Evolutionary conservation across 2,797 vertebrate genomes (phyloP).

Genomic region (Molossus molossus): DNA sequence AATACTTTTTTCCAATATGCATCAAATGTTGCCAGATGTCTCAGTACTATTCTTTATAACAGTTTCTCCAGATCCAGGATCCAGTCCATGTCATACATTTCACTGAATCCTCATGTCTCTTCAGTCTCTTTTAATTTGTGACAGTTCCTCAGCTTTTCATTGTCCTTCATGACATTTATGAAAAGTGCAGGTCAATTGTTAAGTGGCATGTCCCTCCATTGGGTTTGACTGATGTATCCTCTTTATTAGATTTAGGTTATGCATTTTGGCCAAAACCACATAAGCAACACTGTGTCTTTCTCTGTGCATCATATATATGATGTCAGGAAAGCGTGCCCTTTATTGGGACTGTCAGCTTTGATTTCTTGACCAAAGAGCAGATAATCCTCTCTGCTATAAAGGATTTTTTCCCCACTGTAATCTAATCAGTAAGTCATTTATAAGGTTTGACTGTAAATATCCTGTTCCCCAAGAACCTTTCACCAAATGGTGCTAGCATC

Average conservation of each 20-base stretch:
- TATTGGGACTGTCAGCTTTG: background rate
- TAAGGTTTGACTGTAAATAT: background rate
- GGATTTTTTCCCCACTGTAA: background rate
- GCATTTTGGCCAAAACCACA: accelerated
- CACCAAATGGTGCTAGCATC: background rate
- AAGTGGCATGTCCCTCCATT: background rate
- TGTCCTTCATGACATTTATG: background rate
- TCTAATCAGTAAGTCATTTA: background rate
- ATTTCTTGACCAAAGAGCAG: background rate
- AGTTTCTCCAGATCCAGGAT: background rate
- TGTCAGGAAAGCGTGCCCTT: background rate
- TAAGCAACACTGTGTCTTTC: background rate
- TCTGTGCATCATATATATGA: background rate
- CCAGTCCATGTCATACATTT: background rate
- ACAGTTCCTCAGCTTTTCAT: background rate
- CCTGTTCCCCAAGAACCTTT: background rate
- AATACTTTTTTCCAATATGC: background rate
- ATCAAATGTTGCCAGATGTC: background rate
- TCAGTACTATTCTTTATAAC: background rate
- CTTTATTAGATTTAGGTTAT: background rate
- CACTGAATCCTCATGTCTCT: background rate
- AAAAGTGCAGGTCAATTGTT: background rate
- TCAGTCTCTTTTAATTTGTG: background rate
- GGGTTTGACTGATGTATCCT: background rate
- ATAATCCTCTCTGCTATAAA: background rate